phyloP scores from a whole-genome alignment of 2,113 vertebrate species.

The Saimiri boliviensis region DNA sequence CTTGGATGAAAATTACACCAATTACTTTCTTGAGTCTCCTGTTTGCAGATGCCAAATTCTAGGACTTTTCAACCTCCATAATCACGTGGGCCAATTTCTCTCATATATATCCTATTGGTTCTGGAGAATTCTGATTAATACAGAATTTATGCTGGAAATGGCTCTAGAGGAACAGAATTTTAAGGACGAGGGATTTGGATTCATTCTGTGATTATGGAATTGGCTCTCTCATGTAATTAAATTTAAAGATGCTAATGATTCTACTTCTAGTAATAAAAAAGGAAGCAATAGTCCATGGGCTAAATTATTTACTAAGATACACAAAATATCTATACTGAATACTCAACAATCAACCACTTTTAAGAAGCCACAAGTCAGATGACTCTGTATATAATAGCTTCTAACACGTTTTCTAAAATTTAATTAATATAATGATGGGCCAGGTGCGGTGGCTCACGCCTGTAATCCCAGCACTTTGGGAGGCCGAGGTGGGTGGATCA shows the following conservation, averaged over 20 bases:
- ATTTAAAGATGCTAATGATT: neutral
- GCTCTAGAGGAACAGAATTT: neutral
- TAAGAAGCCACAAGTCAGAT: neutral
- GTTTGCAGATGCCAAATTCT: neutral
- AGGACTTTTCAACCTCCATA: neutral
- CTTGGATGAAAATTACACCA: neutral
- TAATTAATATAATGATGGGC: neutral
- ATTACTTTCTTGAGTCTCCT: neutral
- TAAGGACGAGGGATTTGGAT: neutral
- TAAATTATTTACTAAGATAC: neutral
- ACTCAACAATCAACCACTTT: neutral
- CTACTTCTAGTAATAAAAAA: neutral
- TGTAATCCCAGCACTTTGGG: too few relatives aligned
- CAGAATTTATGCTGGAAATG: neutral
- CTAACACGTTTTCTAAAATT: neutral
- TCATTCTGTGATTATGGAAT: neutral
- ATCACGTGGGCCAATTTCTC: neutral
- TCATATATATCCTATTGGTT: neutral
- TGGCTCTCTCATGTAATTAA: neutral
- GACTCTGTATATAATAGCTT: neutral
- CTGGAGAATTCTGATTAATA: neutral
- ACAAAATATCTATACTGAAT: neutral
- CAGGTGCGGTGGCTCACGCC: too few relatives aligned
- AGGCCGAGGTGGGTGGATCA: too few relatives aligned
- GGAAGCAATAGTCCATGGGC: neutral